Evolutionary conservation across 2,113 vertebrate genomes (phyloP), one percentile per base, ranked within the genome.

Genomic region (Guaruba guarouba): DNA sequence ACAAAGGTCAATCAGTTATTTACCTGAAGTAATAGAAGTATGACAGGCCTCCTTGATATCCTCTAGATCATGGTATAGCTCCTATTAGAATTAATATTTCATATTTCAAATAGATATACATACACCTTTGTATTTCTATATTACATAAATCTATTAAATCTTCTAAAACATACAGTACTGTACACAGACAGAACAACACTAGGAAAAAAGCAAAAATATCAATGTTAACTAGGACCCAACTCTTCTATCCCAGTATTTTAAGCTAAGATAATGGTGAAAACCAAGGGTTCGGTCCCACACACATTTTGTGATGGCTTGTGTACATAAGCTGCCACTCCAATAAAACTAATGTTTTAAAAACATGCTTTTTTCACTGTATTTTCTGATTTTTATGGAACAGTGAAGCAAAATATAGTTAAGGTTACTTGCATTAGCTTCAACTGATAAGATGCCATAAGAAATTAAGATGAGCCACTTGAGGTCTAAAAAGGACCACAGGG

Each of bases 1-100:
- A 97, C 97, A 98, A 98, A 98, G 98, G 98, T 98, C 98, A 98
- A 98, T 98, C 98, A 98, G 98, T 98, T 98, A 98, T 98, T 98
- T 98, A 98, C 97, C 97, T 98, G 97, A 97, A 96, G 97, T 96
- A 97, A 97, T 12, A 97, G 97, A 96, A 96, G 97, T 96, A 98
- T 98, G 98, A 98, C 98, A 98, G 98, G 98, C 98, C 98, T 96
- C 98, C 98, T 98, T 97, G 98, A 98, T 98, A 98, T 97, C 98
- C 98, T 98, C 97, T 97, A 93, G 95, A 97, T 98, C 97, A 88
- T 73, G 92, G 95, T 97, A 97, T 98, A 97, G 98, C 96, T 94
- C 88, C 22, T 27, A 48, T 66, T 46, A 59, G 59, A 27, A 43
- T 71, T 79, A 86, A 69, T 67, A 80, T 46, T 91, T 76, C 44